phyloP scores from a whole-genome alignment of 2,888 invertebrate genomes.

The Labia minor region DNA sequence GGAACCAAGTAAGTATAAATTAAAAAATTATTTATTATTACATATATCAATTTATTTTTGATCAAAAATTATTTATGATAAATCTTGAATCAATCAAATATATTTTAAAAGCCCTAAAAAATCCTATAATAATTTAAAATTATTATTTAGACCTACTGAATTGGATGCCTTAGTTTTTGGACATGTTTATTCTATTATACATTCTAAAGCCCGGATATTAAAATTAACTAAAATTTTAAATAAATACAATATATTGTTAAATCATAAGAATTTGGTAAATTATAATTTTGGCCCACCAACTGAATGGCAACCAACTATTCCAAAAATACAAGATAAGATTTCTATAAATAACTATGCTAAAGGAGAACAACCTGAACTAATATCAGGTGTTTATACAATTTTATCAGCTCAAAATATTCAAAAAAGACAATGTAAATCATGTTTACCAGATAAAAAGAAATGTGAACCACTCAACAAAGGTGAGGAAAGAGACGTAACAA shows the following conservation, averaged over 20 bases:
- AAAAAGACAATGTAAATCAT: no score
- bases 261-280: not conserved
- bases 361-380: no score
- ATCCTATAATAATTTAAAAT: conserved; percentile 14
- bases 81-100: not conserved
- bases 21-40: not conserved
- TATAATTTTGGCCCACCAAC: not conserved
- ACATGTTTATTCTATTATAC: conserved; percentile 43
- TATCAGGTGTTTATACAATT: no score
- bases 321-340: not conserved
- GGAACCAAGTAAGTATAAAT: conserved; percentile 52
- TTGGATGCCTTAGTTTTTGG: conserved; percentile 71
- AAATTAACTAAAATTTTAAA: not conserved
- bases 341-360: no score
- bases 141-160: conserved; percentile 51
- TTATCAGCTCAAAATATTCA: no score
- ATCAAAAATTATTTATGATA: not conserved
- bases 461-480: no score
- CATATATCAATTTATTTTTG: not conserved
- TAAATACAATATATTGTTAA: not conserved
- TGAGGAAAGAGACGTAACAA: no score
- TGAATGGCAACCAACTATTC: not conserved
- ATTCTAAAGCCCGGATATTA: not conserved
- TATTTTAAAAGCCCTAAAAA: not conserved
- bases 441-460: no score